Evolutionary conservation across 2,888 invertebrate genomes (phyloP).

Genomic region (Camptogramma bilineatum): DNA sequence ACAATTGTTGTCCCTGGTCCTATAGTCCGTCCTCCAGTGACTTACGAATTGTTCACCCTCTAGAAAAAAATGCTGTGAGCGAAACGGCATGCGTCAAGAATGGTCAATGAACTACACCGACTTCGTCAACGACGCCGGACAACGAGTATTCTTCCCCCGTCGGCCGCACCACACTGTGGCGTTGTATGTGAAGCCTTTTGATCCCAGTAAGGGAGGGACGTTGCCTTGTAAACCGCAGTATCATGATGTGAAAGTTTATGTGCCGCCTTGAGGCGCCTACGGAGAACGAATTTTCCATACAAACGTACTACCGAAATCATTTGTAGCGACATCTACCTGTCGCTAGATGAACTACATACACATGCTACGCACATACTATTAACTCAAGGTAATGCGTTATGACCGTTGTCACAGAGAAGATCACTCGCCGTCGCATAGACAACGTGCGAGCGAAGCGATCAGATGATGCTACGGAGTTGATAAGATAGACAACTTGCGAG

Average conservation of each 20-base stretch:
- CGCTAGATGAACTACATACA: too few species aligned
- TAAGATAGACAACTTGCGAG: too few species aligned
- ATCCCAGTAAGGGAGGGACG: constrained; percentile 46
- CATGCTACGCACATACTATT: too few species aligned
- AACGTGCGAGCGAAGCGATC: too few species aligned
- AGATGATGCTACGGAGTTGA: too few species aligned
- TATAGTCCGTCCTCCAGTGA: too few species aligned
- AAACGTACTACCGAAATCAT: too few species aligned
- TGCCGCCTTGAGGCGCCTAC: constrained; percentile 17
- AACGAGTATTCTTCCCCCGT: constrained; percentile 80
- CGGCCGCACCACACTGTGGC: constrained; percentile 76
- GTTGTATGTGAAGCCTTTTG: constrained; percentile 68
- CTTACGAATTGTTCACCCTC: neutral
- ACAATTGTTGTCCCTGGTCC: too few species aligned
- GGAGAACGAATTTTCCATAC: neutral
- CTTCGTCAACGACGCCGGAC: constrained; percentile 75
- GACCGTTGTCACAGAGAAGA: too few species aligned
- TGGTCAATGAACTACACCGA: constrained; percentile 82
- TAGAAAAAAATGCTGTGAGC: constrained; percentile 79
- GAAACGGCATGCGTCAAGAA: constrained; percentile 75
- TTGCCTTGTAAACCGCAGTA: constrained; percentile 55
- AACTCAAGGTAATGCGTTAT: too few species aligned
- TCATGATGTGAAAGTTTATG: constrained; percentile 14
- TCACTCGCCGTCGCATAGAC: too few species aligned
- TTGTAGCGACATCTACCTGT: too few species aligned